These are phyloP conservation scores for Drosophila flavopinicola DNA, from an alignment of 2,888 invertebrate species.

Conservation along the genomic window DNA sequence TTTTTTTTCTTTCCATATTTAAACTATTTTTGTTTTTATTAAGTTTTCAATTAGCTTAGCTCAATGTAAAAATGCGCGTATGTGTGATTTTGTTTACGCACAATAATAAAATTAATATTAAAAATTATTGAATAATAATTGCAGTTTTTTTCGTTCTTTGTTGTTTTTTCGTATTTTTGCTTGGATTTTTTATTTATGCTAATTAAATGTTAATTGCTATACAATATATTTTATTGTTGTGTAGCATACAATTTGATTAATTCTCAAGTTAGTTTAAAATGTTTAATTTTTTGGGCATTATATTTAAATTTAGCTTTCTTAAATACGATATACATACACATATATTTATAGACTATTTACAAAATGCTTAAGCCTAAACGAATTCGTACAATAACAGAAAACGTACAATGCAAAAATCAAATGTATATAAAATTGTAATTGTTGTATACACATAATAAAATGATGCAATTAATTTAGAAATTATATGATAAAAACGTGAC, in stretches of 20 bases:
- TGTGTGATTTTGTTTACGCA: conserved; percentile 54
- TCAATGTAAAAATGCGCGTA: conserved; percentile 73
- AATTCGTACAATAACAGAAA: conserved; percentile 71
- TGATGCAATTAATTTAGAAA: conserved; percentile 37
- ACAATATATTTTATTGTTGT: conserved; percentile 67
- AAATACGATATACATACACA: conserved; percentile 46
- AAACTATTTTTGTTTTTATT: conserved; percentile 42
- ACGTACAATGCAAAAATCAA: conserved; percentile 62
- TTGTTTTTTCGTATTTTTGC: conserved; percentile 45
- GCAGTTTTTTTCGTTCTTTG: conserved; percentile 66
- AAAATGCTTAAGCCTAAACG: conserved; percentile 67
- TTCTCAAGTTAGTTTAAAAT: conserved; percentile 76
- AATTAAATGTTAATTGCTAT: conserved; percentile 77
- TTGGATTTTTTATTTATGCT: conserved; percentile 67
- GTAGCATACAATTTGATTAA: conserved; percentile 78
- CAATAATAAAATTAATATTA: conserved; percentile 74
- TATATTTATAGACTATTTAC: conserved; percentile 63
- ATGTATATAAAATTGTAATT: conserved; percentile 8
- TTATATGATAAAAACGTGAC: conserved; percentile 52
- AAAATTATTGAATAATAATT: conserved; percentile 82
- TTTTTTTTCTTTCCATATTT: conserved; percentile 33
- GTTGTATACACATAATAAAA: conserved; percentile 22
- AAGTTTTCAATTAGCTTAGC: conserved; percentile 78
- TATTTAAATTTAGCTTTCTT: conserved; percentile 47
- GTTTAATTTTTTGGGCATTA: conserved; percentile 44